Conservation (phyloP, 2,797 vertebrate genomes). For the Xenentodon cancila region DNA sequence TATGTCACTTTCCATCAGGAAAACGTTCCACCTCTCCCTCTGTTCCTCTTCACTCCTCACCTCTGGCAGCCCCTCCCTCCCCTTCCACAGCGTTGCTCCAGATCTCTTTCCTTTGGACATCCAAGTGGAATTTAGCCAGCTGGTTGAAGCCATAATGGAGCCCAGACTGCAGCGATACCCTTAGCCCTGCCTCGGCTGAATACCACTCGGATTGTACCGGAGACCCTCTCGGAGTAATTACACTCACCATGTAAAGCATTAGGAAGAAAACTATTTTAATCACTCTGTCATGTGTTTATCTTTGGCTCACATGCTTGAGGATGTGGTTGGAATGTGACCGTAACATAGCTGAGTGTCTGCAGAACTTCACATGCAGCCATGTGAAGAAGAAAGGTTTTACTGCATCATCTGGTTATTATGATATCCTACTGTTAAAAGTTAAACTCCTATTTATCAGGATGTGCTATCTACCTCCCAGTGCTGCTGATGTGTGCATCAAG, state of each 20-base stretch:
- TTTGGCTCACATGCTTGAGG: background rate
- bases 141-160: slow-evolving; percentile 27
- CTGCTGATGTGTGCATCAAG: background rate
- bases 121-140: slow-evolving; percentile 44
- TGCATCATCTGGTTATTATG: no score
- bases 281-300: background rate
- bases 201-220: slow-evolving; percentile 20
- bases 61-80: slow-evolving; percentile 29
- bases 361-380: no score
- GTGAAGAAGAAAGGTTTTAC: no score
- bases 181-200: slow-evolving; percentile 2
- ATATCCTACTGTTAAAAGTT: no score
- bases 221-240: slow-evolving; percentile 30
- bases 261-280: background rate
- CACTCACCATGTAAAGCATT: slow-evolving; percentile 3
- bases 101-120: slow-evolving; percentile 50
- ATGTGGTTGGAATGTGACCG: background rate
- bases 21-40: slow-evolving; percentile 66
- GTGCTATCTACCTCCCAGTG: slow-evolving; percentile 6
- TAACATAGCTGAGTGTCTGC: background rate
- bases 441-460: no score
- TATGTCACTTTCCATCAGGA: slow-evolving; percentile 75
- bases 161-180: slow-evolving; percentile 34
- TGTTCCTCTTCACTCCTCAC: slow-evolving; percentile 67
- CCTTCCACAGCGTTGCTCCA: slow-evolving; percentile 6